Conservation (phyloP, 1,140 invertebrate genomes). For the Philaenus spumarius region DNA sequence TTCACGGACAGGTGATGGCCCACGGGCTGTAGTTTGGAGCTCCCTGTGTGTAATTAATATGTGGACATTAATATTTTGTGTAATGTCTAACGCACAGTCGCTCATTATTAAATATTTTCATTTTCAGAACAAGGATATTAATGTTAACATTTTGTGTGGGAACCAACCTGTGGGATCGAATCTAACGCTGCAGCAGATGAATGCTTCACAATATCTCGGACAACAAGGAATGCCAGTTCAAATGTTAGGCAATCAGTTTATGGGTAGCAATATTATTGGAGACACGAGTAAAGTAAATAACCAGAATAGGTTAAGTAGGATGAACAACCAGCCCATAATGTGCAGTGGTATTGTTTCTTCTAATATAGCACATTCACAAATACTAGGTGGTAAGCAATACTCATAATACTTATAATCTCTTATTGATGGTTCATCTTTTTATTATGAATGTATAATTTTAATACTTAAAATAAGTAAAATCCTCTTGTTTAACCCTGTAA, state of each 20-base stretch:
- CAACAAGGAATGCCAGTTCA: slow-evolving; percentile 18
- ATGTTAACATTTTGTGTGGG: slow-evolving; percentile 18
- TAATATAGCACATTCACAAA: background rate
- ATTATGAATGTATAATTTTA: no score
- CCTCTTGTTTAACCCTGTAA: no score
- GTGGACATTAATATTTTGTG: no score
- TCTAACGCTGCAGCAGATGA: slow-evolving; percentile 20
- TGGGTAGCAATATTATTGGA: slow-evolving; percentile 1
- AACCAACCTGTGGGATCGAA: background rate
- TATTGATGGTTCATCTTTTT: no score
- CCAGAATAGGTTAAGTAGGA: slow-evolving; percentile 11
- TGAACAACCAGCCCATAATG: slow-evolving; percentile 16
- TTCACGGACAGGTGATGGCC: no score
- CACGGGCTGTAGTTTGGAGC: no score
- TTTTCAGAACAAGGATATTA: slow-evolving; percentile 26
- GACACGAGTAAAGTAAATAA: slow-evolving; percentile 12
- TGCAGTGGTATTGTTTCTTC: slow-evolving; percentile 6
- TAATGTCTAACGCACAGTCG: no score
- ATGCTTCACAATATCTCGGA: slow-evolving; percentile 20
- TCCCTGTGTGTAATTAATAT: no score
- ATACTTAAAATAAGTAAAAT: no score
- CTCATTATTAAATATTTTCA: no score
- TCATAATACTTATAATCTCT: no score
- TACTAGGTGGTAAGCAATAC: background rate
- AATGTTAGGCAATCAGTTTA: slow-evolving; percentile 15